Base-by-base conservation (phyloP, 2,797 vertebrate species). In the Eurystomus glaucurus region DNA sequence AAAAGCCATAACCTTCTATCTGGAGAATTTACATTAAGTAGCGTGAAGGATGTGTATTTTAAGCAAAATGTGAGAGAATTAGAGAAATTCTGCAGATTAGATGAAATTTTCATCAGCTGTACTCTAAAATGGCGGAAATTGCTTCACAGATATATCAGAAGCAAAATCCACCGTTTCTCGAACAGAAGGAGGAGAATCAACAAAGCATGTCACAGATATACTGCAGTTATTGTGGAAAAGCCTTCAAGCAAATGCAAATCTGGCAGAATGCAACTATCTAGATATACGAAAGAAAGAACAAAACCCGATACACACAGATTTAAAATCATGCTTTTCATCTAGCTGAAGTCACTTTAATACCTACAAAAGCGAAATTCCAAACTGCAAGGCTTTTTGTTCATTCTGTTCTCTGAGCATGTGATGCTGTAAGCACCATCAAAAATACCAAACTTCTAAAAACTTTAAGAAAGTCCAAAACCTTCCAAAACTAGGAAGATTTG, bases 1-100 rank as follows among this genome's bases (percentile, higher is more conserved):
- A 91, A 95, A 35, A 96, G 93, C 74, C 88, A 85, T 51, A 95
- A 91, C 55, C 60, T 90, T 65, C 50, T 48, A 74, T 52, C 33
- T 48, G 69, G 82, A 85, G 46, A 76, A 75, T 65, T 92, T 57
- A 68, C 9, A 70, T 66, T 83, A 96, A 92, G 50, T 75, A 93
- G 51, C 43, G 39, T 8, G 48, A 86, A 94, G 65, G 85, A 79
- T 1, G 5, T 9, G 29, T 75, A 77, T 76, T 20, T 9, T 14
- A 29, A 65, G 65, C 2, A 9, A 78, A 88, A 71, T 8, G 3
- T 7, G 13, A 80, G 45, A 71, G 68, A 81, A 74, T n/a, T 31
- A 37, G 51, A 79, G 25, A 60, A 80, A 37, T 72, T 13, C 22
- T 48, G 17, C 20, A 79, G 33, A 66, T 65, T 35, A 88, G 51